Evolutionary conservation across 92 coral and sea anemone genomes (phyloP), one percentile per base, ranked within the genome.

Genomic region (Hydrozoanthus gracilis): DNA sequence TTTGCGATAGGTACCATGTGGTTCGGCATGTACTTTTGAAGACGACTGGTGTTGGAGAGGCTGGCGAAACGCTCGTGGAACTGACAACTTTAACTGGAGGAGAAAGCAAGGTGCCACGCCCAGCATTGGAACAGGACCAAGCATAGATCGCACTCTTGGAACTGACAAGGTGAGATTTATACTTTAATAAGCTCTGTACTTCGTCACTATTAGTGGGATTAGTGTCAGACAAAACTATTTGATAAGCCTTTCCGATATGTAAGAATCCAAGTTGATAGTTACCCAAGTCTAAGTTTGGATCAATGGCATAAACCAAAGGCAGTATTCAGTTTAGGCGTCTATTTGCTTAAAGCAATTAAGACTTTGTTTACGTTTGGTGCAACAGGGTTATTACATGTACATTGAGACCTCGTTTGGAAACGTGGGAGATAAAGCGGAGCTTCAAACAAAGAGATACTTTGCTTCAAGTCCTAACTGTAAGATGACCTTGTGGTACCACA

Each of bases 301-400:
- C 39, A 27, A 27, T 27, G 39, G 39, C 39, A 27, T 27, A 27
- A 27, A 27, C 39, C 39, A 27, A 27, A 27, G 39, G 39, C 39
- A 0, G 39, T 27, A 27, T 27, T 27, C 2, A 27, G 39, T 27
- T 27, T 0, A 27, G 39, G 1, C 39, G 39, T 27, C 39, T 27
- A 27, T 0, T 27, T 7, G 44, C 13, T 17, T 39, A 66, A 66
- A 16, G 8, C 45, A 16, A 17, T 66, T 66, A 58, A 6, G 7
- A 44, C 16, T 46, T 14, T 15, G 47, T 14, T 6, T 47, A 51
- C 13, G 4, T 56, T 66, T 9, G 51, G 10, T 76, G 12, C 62
- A 16, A 11, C 64, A 96, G 99, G 99, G 99, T 13, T 89, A 92
- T 72, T 96, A 96, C 92, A 96, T 96, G 99, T 95, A 92, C 87